Percentiles rank a stretch among this genome's conserved stretches.
These are phyloP conservation scores for Leptogaster cylindrica DNA, from an alignment of 2,888 invertebrate genomes.

Conservation along the genomic window DNA sequence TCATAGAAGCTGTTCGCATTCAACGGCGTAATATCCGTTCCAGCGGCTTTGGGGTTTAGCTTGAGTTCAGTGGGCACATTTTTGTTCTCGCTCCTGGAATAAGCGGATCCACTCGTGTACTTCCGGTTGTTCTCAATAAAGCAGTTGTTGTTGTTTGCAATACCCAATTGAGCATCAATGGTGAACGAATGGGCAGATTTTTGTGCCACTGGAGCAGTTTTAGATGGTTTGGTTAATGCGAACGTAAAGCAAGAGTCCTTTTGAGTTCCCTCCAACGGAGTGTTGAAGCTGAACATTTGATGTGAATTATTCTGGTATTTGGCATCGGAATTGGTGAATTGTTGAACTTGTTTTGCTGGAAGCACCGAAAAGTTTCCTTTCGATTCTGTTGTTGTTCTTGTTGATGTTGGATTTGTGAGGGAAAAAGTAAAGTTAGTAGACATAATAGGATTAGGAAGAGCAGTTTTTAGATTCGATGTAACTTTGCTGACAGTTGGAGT, in stretches of 20 bases:
- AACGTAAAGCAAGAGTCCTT: slow-evolving; percentile 45
- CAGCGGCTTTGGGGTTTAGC: not conserved
- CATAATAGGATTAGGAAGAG: slow-evolving; percentile 5
- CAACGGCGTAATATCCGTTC: not conserved
- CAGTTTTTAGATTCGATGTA: not conserved
- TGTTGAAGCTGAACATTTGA: slow-evolving; percentile 36
- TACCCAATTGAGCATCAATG: slow-evolving; percentile 44
- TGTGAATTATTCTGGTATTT: not conserved
- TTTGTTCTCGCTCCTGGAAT: not conserved
- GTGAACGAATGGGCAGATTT: slow-evolving; percentile 39
- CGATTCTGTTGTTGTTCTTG: slow-evolving; percentile 31
- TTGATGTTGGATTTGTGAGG: slow-evolving; percentile 45
- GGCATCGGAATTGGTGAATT: slow-evolving; percentile 4
- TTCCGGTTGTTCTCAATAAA: not conserved
- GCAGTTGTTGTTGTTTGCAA: not conserved
- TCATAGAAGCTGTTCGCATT: slow-evolving; percentile 46
- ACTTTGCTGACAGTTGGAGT: not conserved
- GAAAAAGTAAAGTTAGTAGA: slow-evolving; percentile 49
- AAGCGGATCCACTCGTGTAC: not conserved
- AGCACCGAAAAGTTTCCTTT: not conserved
- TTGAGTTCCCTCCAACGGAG: slow-evolving; percentile 11
- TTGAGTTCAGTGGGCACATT: not conserved
- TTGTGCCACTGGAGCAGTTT: slow-evolving; percentile 1
- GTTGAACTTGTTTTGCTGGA: not conserved
- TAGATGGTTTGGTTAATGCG: slow-evolving; percentile 46